These are phyloP conservation scores for Trichomycterus rosablanca DNA, from an alignment of 2,113 vertebrate genomes.

Conservation along the genomic window DNA sequence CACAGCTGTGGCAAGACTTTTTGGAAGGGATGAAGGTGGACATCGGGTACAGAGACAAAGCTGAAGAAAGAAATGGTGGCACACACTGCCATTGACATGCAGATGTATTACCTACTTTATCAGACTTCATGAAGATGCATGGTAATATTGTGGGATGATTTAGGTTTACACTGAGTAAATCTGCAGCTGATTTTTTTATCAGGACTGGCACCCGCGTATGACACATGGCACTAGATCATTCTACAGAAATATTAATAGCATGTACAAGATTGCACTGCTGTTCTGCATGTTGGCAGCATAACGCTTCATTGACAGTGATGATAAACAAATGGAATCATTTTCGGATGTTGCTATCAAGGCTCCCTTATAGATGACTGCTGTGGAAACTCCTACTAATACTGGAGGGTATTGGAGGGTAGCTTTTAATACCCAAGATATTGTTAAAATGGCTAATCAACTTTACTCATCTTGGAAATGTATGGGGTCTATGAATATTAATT, in stretches of 20 bases:
- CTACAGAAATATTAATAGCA: not conserved
- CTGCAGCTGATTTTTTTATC: not conserved
- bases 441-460: no score
- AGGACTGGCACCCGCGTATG: not conserved
- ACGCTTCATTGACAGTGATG: constrained; percentile 2
- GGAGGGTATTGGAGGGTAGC: not conserved
- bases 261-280: not conserved
- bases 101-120: constrained; percentile 17
- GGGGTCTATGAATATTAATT: no score
- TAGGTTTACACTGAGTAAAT: constrained; percentile 11
- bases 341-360: not conserved
- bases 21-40: no score
- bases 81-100: constrained; percentile 10
- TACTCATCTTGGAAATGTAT: no score
- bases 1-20: constrained; percentile 17
- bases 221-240: not conserved
- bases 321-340: constrained; percentile 26
- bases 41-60: not conserved
- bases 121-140: constrained; percentile 20
- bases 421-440: no score
- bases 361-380: constrained; percentile 15
- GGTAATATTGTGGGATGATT: constrained; percentile 16
- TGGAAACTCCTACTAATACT: not conserved
- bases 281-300: not conserved
- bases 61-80: not conserved